These are phyloP conservation scores for Drosophila bunnanda DNA, from an alignment of 2,888 invertebrate genomes.

Conservation along the genomic window DNA sequence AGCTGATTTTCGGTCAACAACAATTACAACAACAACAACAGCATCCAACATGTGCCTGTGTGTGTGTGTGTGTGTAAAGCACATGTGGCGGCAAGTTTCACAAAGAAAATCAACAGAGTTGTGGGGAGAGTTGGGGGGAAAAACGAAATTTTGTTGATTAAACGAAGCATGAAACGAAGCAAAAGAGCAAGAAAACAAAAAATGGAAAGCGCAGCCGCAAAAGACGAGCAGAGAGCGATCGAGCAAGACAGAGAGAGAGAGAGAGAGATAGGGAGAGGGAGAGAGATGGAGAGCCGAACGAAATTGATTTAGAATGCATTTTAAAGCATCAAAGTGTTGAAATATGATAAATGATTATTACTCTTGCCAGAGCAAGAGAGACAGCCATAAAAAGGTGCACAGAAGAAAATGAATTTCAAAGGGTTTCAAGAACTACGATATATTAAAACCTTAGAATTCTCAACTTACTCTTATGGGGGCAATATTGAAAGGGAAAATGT, in stretches of 20 bases:
- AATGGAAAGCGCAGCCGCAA: constrained; percentile 65
- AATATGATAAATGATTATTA: constrained; percentile 78
- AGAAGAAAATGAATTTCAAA: not conserved
- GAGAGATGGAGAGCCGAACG: constrained; percentile 42
- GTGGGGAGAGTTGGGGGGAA: not conserved
- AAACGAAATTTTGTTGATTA: constrained; percentile 38
- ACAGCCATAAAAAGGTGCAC: constrained; percentile 3
- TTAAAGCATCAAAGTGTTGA: constrained; percentile 79
- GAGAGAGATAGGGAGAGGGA: not conserved
- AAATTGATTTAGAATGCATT: constrained; percentile 81
- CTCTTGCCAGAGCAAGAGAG: constrained; percentile 14
- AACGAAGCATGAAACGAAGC: constrained; percentile 42
- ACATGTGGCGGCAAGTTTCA: constrained; percentile 34
- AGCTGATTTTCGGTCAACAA: constrained; percentile 28
- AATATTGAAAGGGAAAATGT: not conserved
- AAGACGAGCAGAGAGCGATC: not conserved
- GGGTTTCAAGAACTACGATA: not conserved
- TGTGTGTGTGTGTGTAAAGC: constrained; percentile 22
- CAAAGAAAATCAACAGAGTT: constrained; percentile 12
- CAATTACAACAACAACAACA: constrained; percentile 17
- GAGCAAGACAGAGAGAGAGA: not conserved
- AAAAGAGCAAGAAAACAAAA: constrained; percentile 31
- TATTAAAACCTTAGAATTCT: too few relatives aligned
- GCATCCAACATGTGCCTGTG: constrained; percentile 14
- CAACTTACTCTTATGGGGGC: too few relatives aligned